A percentile compares a stretch with the other conserved stretches of the same genome.
phyloP scores from a whole-genome alignment of 2,113 vertebrate genomes.

The Crotalus viridis region DNA sequence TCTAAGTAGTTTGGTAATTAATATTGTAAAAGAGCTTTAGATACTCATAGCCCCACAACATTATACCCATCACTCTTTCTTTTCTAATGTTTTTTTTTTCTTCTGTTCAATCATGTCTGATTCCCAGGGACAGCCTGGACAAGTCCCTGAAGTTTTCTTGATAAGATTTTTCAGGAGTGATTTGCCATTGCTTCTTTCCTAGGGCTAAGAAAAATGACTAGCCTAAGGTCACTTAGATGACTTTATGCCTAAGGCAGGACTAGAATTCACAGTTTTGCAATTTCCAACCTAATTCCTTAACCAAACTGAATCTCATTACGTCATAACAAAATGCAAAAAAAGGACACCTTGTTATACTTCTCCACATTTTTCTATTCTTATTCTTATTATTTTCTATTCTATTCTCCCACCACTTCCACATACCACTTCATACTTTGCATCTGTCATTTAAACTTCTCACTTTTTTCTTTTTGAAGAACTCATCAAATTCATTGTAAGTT shows the following conservation, averaged over 20 bases:
- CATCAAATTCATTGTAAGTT: background rate
- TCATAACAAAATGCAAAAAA: background rate
- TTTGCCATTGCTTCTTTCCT: background rate
- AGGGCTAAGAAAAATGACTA: background rate
- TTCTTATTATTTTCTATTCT: background rate
- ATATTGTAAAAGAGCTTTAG: accelerated
- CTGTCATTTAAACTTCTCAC: background rate
- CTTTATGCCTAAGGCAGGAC: background rate
- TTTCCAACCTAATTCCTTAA: too few relatives aligned
- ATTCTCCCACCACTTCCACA: background rate
- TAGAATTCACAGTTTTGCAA: background rate
- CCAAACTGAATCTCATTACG: background rate
- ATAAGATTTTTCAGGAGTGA: background rate
- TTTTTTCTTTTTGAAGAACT: background rate
- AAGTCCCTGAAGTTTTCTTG: background rate
- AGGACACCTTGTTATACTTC: background rate
- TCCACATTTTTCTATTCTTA: background rate
- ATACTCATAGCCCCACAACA: background rate
- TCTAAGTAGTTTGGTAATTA: background rate
- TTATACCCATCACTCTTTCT: background rate
- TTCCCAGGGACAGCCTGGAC: background rate
- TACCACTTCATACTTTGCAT: background rate
- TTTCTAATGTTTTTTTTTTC: background rate
- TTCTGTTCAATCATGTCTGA: background rate
- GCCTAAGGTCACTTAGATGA: background rate